Percentiles rank a stretch among this genome's conserved stretches.
Conservation (phyloP, 2,113 vertebrate genomes). For the Phaethon lepturus region DNA sequence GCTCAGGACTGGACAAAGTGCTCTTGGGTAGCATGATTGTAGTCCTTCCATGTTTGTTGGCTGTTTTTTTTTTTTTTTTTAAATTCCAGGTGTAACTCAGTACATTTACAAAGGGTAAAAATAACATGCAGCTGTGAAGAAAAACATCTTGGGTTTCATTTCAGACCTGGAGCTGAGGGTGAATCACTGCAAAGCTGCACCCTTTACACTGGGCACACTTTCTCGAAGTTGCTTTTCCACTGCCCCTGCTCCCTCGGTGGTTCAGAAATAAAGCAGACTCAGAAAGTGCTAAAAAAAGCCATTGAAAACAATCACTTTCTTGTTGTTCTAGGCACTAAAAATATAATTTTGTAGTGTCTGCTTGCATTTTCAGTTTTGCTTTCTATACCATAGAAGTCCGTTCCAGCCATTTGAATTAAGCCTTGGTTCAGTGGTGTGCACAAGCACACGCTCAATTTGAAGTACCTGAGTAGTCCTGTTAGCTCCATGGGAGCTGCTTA, state of each 20-base stretch:
- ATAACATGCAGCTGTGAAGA: constrained; percentile 60
- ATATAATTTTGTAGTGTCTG: constrained; percentile 8
- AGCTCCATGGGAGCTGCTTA: background rate
- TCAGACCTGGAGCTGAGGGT: background rate
- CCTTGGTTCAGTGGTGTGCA: background rate
- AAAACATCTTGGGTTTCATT: constrained; percentile 44
- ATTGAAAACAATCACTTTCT: constrained; percentile 57
- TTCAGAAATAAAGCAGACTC: constrained; percentile 75
- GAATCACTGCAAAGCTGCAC: constrained; percentile 64
- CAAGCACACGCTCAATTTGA: background rate
- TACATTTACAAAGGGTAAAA: constrained; percentile 61
- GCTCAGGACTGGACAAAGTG: background rate
- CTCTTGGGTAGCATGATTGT: background rate
- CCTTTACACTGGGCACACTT: background rate
- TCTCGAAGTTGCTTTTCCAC: constrained; percentile 72
- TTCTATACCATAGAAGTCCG: background rate
- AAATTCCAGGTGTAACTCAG: constrained; percentile 61
- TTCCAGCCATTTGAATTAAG: background rate
- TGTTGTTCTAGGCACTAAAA: constrained; percentile 69
- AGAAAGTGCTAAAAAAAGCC: constrained; percentile 31
- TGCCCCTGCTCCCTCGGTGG: background rate
- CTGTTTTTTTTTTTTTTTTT: background rate
- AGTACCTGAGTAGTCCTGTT: background rate
- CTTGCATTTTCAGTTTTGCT: constrained; percentile 27
- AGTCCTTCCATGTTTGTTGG: background rate